These are phyloP conservation scores for Sphaeridia pumilis DNA, from an alignment of 2,888 invertebrate genomes.

Conservation along the genomic window DNA sequence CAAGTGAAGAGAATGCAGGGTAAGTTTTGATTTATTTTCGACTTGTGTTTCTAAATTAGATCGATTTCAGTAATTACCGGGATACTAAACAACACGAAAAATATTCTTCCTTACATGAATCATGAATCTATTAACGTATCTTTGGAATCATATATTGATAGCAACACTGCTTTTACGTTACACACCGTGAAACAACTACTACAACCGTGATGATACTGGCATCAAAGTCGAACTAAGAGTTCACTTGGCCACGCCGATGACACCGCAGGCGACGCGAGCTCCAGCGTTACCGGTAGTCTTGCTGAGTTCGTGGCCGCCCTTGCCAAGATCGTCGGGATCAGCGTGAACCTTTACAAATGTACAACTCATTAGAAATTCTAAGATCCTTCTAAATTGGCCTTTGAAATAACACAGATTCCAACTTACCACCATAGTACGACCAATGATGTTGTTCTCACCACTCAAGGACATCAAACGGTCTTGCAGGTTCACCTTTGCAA, in stretches of 20 bases:
- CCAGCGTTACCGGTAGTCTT: slow-evolving; percentile 92
- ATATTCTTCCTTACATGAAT: too few species aligned
- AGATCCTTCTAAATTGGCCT: neutral
- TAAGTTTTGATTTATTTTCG: too few species aligned
- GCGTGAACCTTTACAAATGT: slow-evolving; percentile 55
- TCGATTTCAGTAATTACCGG: too few species aligned
- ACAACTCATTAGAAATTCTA: too few species aligned
- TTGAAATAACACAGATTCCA: neutral
- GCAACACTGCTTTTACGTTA: too few species aligned
- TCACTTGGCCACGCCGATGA: slow-evolving; percentile 58
- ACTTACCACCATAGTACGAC: slow-evolving; percentile 63
- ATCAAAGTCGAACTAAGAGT: neutral
- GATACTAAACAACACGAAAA: too few species aligned
- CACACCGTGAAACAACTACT: too few species aligned
- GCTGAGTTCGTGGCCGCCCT: slow-evolving; percentile 83
- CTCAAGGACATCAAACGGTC: slow-evolving; percentile 54
- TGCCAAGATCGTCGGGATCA: slow-evolving; percentile 85
- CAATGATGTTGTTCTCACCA: slow-evolving; percentile 60
- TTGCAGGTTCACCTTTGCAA: slow-evolving; percentile 53
- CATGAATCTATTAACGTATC: too few species aligned
- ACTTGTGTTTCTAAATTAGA: too few species aligned
- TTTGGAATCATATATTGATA: too few species aligned
- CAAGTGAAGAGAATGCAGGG: too few species aligned
- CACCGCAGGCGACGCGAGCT: slow-evolving; percentile 74
- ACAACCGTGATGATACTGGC: too few species aligned